Base-by-base conservation (phyloP, 2,113 vertebrate species). In the Ornithorhynchus anatinus region DNA sequence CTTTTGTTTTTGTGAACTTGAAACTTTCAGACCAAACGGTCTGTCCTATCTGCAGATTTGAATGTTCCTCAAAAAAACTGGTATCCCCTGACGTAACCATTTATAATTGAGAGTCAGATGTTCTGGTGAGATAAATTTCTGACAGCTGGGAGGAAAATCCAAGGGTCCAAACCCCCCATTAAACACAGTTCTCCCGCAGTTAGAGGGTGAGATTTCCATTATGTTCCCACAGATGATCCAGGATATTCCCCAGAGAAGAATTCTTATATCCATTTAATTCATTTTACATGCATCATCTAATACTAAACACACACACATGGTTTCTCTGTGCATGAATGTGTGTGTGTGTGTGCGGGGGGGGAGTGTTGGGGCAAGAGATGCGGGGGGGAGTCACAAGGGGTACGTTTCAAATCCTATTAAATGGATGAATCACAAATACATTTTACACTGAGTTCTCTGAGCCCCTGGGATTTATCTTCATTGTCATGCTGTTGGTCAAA, bases 201-300 rank as follows among this genome's bases (percentile, higher is more conserved):
- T 23, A 27, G 50, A 69, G 20, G 17, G 14, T 25, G 23, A 45
- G 33, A 7, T 64, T 73, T 79, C 39, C 22, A 23, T 76, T 48
- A 50, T 48, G 23, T 50, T 74, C 59, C 53, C 31, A 44, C 43
- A 67, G 33, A 50, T 52, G n/a, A 65, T 51, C 5, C 33, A 36
- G n/a, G 10, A 38, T 2, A 22, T 22, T 59, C 42, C 51, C 40
- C 37, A 20, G 61, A 45, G 54, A 10, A 40, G 64, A 52, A 42
- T 42, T 75, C 44, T 66, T 51, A 65, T 43, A 72, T 77, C 61
- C 45, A n/a, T 66, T 44, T 68, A 68, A 77, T 75, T 76, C 62
- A 77, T 69, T 67, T 77, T 32, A 44, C 20, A 40, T 4, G 25
- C 39, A 48, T 15, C 20, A 42, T 25, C 40, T 53, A 50, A 42